Percentiles rank a stretch among this genome's conserved stretches.
phyloP scores from a whole-genome alignment of 1,140 invertebrate species.

The Trachymyrmex septentrionalis region DNA sequence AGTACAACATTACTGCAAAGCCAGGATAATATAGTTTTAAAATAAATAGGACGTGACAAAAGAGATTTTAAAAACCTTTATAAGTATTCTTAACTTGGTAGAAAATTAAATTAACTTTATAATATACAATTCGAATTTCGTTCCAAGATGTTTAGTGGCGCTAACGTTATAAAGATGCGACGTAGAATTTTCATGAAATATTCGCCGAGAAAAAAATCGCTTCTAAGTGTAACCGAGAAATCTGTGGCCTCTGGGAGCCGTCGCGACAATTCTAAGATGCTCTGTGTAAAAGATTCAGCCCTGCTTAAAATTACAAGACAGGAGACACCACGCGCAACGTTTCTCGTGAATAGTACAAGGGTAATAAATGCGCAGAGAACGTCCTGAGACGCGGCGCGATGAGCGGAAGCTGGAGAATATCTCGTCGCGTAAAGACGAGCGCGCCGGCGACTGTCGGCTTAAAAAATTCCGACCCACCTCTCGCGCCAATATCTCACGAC shows the following conservation, averaged over 20 bases:
- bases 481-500: slow-evolving; percentile 52
- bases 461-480: slow-evolving; percentile 30
- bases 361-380: slow-evolving; percentile 45
- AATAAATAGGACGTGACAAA: background rate
- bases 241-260: slow-evolving; percentile 3
- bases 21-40: background rate
- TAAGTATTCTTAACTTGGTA: background rate
- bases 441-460: background rate
- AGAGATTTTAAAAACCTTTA: background rate
- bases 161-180: background rate
- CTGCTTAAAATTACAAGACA: slow-evolving; percentile 53
- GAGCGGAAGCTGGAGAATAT: slow-evolving; percentile 12
- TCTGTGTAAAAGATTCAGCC: slow-evolving; percentile 47
- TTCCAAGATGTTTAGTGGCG: background rate
- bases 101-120: background rate
- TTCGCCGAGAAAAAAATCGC: slow-evolving; percentile 17
- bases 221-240: slow-evolving; percentile 11
- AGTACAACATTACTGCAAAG: background rate
- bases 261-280: slow-evolving; percentile 35
- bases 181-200: slow-evolving; percentile 18
- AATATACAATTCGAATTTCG: background rate
- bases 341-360: slow-evolving; percentile 23
- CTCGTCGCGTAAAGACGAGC: slow-evolving; percentile 17
- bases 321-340: slow-evolving; percentile 23
- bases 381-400: background rate